phyloP scores from a whole-genome alignment of 2,797 vertebrate genomes.

The Channa striata region DNA sequence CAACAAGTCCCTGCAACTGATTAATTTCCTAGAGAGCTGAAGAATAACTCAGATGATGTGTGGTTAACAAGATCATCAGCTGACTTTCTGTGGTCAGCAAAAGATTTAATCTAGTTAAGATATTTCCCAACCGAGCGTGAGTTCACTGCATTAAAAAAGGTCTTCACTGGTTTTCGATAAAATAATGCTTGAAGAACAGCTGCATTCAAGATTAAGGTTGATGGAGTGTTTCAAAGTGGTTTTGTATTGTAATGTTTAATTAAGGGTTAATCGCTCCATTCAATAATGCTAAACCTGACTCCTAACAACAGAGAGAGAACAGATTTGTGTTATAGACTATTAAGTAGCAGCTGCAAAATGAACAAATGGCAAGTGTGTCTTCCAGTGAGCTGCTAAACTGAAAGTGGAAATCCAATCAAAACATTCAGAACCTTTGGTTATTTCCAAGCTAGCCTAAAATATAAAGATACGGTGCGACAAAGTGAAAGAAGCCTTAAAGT shows the following conservation, averaged over 20 bases:
- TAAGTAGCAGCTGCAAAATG: constrained; percentile 41
- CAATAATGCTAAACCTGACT: background rate
- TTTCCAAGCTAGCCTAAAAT: too few relatives aligned
- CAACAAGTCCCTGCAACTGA: background rate
- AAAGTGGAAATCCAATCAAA: constrained; percentile 49
- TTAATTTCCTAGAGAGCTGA: constrained; percentile 17
- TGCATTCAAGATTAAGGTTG: background rate
- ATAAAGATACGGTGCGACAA: too few relatives aligned
- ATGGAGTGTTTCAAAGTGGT: background rate
- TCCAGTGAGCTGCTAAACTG: constrained; percentile 41
- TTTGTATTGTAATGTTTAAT: background rate
- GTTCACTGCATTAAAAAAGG: too few relatives aligned
- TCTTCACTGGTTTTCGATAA: background rate
- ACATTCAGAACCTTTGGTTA: too few relatives aligned
- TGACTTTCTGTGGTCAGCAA: constrained; percentile 17
- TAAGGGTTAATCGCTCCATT: background rate
- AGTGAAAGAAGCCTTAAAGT: too few relatives aligned
- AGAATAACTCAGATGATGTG: background rate
- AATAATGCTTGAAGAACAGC: background rate
- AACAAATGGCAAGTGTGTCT: constrained; percentile 50
- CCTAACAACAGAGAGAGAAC: too few relatives aligned
- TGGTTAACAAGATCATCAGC: constrained; percentile 4
- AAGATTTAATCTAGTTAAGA: background rate
- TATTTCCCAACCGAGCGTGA: too few relatives aligned
- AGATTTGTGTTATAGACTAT: constrained; percentile 39